phyloP scores from a whole-genome alignment of 30 jellyfish, hydroid and myxozoan species.

The Cassiopea xamachana region DNA sequence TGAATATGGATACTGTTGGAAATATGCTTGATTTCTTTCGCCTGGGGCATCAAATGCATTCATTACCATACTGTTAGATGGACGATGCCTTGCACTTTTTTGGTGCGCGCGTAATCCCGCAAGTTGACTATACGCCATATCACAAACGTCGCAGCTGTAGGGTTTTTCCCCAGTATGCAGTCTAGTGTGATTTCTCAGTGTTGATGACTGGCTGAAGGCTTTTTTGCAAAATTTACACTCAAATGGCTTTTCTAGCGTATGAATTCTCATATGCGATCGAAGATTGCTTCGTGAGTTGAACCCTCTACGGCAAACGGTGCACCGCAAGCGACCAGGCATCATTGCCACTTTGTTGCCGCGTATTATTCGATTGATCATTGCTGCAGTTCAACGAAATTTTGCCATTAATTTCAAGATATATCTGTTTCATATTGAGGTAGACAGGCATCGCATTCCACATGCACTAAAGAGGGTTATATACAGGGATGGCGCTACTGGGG shows the following conservation, averaged over 20 bases:
- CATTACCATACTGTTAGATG: slow-evolving; percentile 24
- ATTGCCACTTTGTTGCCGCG: slow-evolving; percentile 51
- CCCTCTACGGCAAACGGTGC: slow-evolving; percentile 94
- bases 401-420: no score
- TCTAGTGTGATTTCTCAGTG: slow-evolving; percentile 87
- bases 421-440: no score
- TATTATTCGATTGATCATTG: slow-evolving; percentile 11
- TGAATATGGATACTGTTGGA: slow-evolving; percentile 25
- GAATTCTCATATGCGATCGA: slow-evolving; percentile 93
- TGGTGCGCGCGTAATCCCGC: slow-evolving; percentile 97
- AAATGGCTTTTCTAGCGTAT: slow-evolving; percentile 92
- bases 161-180: slow-evolving; percentile 97
- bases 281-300: slow-evolving; percentile 92
- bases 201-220: slow-evolving; percentile 89
- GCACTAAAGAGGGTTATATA: no score
- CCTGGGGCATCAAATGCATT: neutral
- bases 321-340: slow-evolving; percentile 83
- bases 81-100: slow-evolving; percentile 90
- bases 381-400: neutral
- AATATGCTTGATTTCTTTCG: slow-evolving; percentile 5
- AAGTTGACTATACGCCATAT: slow-evolving; percentile 93
- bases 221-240: slow-evolving; percentile 86
- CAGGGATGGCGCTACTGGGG: no score
- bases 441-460: no score
- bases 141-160: slow-evolving; percentile 83